Evolutionary conservation across 2,113 vertebrate species (phyloP).

Genomic region (Laticauda colubrina): DNA sequence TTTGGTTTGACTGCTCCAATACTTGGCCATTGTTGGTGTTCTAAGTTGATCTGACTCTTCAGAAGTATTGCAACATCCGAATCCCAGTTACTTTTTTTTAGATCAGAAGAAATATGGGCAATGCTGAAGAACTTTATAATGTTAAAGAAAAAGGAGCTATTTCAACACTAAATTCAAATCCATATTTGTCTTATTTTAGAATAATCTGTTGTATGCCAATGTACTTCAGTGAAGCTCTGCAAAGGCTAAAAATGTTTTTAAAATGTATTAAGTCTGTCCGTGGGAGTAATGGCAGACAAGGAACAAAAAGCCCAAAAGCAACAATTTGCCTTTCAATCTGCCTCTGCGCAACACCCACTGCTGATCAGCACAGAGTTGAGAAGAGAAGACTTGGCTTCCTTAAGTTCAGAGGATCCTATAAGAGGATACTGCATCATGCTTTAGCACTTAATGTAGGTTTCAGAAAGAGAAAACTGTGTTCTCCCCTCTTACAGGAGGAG

Average conservation of each 20-base stretch:
- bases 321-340: constrained; percentile 19
- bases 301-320: neutral
- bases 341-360: neutral
- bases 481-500: constrained; percentile 5
- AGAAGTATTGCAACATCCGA: neutral
- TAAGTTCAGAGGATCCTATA: constrained; percentile 8
- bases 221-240: constrained; percentile 32
- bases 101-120: neutral
- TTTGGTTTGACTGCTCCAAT: neutral
- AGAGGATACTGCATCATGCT: neutral
- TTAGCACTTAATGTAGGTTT: neutral
- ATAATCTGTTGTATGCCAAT: constrained; percentile 32
- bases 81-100: neutral
- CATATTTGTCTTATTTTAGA: neutral
- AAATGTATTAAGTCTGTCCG: constrained; percentile 1
- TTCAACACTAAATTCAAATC: constrained; percentile 45
- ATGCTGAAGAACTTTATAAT: constrained; percentile 4
- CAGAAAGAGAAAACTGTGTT: neutral
- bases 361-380: constrained; percentile 5
- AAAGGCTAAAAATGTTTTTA: constrained; percentile 29
- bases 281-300: neutral
- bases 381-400: constrained; percentile 9
- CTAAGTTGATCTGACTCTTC: neutral
- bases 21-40: neutral
- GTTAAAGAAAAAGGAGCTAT: constrained; percentile 42